A percentile compares a stretch with the other conserved stretches of the same genome.
Conservation (phyloP, 2,888 invertebrate species). For the Ophioninae sp. region DNA sequence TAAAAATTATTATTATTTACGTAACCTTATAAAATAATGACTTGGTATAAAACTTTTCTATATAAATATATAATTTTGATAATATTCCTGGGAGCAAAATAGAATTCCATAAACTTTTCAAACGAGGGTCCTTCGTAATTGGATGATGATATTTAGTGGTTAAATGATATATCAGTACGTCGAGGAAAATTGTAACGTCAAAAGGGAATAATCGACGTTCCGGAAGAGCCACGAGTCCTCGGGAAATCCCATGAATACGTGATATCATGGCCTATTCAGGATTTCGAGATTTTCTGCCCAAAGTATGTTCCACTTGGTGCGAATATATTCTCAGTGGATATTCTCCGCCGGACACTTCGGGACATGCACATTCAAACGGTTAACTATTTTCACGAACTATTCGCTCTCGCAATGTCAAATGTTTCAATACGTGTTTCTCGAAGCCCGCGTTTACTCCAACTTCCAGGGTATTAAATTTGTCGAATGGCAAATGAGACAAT, state of each 20-base stretch:
- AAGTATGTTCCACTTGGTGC: conserved; percentile 31
- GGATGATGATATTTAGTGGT: too few species aligned
- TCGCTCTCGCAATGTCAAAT: not conserved
- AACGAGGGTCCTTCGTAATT: too few species aligned
- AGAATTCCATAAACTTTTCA: too few species aligned
- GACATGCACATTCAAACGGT: not conserved
- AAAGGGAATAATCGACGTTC: not conserved
- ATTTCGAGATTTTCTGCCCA: conserved; percentile 39
- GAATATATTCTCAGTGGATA: conserved; percentile 6
- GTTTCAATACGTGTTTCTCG: not conserved
- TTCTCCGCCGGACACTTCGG: conserved; percentile 19
- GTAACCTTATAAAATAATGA: too few species aligned
- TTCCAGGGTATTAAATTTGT: conserved; percentile 71
- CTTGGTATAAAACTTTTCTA: too few species aligned
- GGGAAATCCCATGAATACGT: conserved; percentile 32
- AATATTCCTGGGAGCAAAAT: too few species aligned
- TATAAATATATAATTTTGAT: too few species aligned
- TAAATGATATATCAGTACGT: too few species aligned
- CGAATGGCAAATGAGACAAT: conserved; percentile 58
- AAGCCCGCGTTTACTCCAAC: conserved; percentile 40
- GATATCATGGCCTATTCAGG: conserved; percentile 39
- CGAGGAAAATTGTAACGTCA: not conserved
- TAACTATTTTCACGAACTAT: not conserved
- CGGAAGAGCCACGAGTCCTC: not conserved
- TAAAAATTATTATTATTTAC: too few species aligned